phyloP scores from a whole-genome alignment of 64 coral and sea anemone species.

The Porites australiensis region DNA sequence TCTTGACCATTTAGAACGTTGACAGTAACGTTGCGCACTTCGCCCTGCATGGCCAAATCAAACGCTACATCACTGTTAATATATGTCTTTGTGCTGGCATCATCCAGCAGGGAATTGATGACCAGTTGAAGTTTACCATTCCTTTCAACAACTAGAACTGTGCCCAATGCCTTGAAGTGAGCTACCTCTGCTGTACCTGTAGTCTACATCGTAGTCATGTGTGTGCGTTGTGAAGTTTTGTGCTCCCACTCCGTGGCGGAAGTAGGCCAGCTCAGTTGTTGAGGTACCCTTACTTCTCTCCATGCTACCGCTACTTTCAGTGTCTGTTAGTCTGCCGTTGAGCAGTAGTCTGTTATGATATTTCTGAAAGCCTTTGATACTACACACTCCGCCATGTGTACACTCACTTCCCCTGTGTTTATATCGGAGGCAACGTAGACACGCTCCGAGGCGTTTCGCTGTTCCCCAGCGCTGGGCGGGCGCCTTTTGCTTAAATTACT shows the following conservation, averaged over 20 bases:
- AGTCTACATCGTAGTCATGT: background rate
- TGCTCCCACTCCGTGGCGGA: no score
- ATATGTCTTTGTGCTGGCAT: slow-evolving; percentile 15
- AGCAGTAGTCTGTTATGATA: background rate
- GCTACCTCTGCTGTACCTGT: background rate
- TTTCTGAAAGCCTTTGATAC: background rate
- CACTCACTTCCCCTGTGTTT: background rate
- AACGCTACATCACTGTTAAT: background rate
- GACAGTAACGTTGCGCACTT: background rate
- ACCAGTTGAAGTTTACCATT: slow-evolving; percentile 11
- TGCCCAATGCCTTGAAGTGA: slow-evolving; percentile 39
- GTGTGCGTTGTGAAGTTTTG: no score
- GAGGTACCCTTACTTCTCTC: background rate
- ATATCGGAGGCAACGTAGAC: no score
- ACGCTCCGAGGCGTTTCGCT: no score
- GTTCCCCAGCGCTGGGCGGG: no score
- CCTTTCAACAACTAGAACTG: slow-evolving; percentile 45
- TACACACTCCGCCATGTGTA: background rate
- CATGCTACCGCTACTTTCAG: background rate
- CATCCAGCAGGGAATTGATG: slow-evolving; percentile 53
- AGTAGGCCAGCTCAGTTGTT: no score
- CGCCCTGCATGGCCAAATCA: background rate
- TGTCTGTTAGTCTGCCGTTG: background rate
- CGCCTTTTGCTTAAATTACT: background rate
- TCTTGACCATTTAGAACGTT: slow-evolving; percentile 44